These are phyloP conservation scores for Anas platyrhynchos DNA, from an alignment of 2,113 vertebrate species.

Conservation along the genomic window DNA sequence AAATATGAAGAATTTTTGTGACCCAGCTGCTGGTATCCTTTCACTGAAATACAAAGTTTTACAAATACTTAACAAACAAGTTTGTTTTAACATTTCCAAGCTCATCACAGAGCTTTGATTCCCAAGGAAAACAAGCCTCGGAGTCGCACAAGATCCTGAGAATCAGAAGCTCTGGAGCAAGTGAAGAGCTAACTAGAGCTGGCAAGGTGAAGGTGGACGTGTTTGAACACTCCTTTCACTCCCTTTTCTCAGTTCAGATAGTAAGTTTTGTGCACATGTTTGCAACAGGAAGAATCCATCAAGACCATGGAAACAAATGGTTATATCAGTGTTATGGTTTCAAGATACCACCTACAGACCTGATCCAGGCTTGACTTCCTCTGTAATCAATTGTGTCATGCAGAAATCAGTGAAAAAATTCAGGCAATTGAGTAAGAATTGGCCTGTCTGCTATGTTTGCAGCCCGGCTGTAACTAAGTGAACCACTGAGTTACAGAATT, in stretches of 20 bases:
- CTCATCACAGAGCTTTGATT: accelerated
- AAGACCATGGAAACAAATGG: accelerated
- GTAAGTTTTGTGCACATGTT: not conserved
- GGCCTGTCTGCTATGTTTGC: not conserved
- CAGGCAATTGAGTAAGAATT: not conserved
- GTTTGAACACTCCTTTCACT: not conserved
- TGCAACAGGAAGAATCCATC: accelerated
- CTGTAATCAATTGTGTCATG: not conserved
- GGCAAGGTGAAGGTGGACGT: accelerated
- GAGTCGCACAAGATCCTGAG: not conserved
- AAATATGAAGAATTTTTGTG: accelerated
- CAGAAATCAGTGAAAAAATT: not conserved
- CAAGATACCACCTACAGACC: not conserved
- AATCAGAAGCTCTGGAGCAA: not conserved
- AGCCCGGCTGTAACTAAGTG: not conserved
- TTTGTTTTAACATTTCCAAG: not conserved
- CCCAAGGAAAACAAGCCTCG: not conserved
- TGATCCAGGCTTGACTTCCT: not conserved
- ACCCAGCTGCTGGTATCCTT: not conserved
- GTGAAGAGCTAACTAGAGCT: not conserved
- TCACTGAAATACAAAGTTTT: not conserved
- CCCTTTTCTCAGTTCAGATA: not conserved
- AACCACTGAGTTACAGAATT: not conserved
- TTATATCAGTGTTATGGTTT: not conserved
- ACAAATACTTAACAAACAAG: not conserved